Percentiles rank a stretch among this genome's conserved stretches.
Evolutionary conservation across 2,113 vertebrate species (phyloP).

Genomic region (Dunckerocampus dactyliophorus): DNA sequence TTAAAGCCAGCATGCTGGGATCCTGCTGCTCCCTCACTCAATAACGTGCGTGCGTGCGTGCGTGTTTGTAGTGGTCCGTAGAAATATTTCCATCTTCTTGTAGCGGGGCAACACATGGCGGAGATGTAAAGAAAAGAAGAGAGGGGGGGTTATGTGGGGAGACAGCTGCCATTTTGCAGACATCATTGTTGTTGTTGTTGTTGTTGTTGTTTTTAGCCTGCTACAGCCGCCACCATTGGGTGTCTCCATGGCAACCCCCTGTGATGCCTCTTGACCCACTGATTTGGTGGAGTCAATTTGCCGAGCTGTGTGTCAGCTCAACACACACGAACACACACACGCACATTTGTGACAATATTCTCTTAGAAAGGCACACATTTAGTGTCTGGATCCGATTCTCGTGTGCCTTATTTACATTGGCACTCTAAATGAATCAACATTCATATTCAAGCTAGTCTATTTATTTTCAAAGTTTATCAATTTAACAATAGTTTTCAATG

Average conservation of each 20-base stretch:
- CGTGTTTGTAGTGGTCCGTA: slow-evolving; percentile 19
- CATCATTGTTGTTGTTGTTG: slow-evolving; percentile 40
- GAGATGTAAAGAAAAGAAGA: background rate
- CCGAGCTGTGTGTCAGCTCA: slow-evolving; percentile 59
- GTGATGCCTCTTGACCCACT: slow-evolving; percentile 75
- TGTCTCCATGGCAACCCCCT: slow-evolving; percentile 76
- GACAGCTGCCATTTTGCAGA: slow-evolving; percentile 60
- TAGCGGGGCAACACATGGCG: slow-evolving; percentile 14
- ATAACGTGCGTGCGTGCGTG: slow-evolving; percentile 15
- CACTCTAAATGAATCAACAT: too few relatives aligned
- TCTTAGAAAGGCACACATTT: background rate
- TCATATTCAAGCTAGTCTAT: background rate
- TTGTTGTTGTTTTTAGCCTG: slow-evolving; percentile 33
- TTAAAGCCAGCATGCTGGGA: slow-evolving; percentile 72
- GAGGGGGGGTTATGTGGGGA: slow-evolving; percentile 34
- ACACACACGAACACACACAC: slow-evolving; percentile 10
- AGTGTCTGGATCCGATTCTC: background rate
- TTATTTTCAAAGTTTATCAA: background rate
- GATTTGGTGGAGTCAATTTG: slow-evolving; percentile 71
- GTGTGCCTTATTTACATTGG: too few relatives aligned
- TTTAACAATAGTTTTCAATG: too few relatives aligned
- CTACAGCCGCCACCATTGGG: slow-evolving; percentile 64
- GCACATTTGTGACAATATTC: background rate
- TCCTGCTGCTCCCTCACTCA: slow-evolving; percentile 65
- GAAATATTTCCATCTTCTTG: slow-evolving; percentile 36